Conservation (phyloP, 2,888 invertebrate genomes). For the Cheilosia vulpina region DNA sequence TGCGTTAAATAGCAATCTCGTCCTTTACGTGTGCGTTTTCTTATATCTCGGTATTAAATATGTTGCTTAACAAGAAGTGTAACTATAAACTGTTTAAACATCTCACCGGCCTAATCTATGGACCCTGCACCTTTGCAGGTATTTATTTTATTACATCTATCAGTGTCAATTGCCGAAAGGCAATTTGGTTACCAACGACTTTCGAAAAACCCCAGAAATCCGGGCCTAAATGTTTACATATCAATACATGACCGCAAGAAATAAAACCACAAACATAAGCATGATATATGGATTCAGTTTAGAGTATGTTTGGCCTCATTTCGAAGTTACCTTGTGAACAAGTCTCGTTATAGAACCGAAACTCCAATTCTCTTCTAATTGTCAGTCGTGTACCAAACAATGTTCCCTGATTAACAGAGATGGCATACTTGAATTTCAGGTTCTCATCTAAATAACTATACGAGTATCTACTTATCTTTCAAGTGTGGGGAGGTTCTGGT, state of each 20-base stretch:
- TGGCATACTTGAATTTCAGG: constrained; percentile 12
- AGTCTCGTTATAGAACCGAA: constrained; percentile 35
- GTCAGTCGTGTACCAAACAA: constrained; percentile 32
- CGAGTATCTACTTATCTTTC: not conserved
- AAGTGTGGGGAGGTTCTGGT: not conserved
- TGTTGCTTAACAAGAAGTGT: no score
- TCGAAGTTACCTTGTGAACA: constrained; percentile 25
- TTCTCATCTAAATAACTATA: not conserved
- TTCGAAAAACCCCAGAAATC: constrained; percentile 18
- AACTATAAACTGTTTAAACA: no score
- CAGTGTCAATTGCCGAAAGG: not conserved
- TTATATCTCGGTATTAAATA: no score
- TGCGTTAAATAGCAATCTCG: no score
- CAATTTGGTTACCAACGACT: constrained; percentile 16
- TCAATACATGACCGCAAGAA: constrained; percentile 35
- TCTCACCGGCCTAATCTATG: no score
- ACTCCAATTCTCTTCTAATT: constrained; percentile 18
- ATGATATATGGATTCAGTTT: constrained; percentile 10
- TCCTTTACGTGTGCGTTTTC: no score
- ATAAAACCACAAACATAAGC: constrained; percentile 17
- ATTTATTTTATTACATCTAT: not conserved
- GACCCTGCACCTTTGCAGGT: no score
- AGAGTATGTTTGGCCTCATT: constrained; percentile 2
- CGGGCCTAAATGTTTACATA: not conserved
- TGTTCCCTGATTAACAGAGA: constrained; percentile 49